phyloP scores from a whole-genome alignment of 2,888 invertebrate species.

The Ischnura elegans region DNA sequence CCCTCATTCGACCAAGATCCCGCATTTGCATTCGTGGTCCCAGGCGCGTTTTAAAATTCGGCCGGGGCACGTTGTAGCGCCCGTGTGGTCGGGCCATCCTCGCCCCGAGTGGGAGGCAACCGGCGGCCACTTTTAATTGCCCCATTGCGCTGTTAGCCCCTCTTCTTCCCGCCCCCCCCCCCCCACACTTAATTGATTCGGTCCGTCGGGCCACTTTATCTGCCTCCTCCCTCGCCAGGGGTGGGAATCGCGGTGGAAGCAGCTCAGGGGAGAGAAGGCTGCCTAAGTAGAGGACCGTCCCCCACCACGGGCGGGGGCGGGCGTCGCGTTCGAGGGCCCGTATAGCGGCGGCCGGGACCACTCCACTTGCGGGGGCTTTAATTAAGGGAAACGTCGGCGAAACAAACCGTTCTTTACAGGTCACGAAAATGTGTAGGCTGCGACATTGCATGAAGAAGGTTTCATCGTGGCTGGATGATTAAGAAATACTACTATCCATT shows the following conservation, averaged over 20 bases:
- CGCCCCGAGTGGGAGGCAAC: not conserved
- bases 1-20: too few relatives aligned
- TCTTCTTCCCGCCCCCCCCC: not conserved
- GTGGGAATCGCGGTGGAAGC: not conserved
- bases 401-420: not conserved
- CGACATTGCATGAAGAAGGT: not conserved
- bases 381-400: not conserved
- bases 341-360: not conserved
- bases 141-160: slow-evolving; percentile 10
- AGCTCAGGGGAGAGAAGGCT: not conserved
- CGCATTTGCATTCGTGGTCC: too few relatives aligned
- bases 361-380: not conserved
- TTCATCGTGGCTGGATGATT: not conserved
- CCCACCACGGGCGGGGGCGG: too few relatives aligned
- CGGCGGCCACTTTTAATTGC: slow-evolving; percentile 22
- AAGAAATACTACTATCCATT: too few relatives aligned
- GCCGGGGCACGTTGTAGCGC: not conserved
- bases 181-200: slow-evolving; percentile 1
- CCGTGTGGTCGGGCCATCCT: not conserved
- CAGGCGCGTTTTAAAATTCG: not conserved
- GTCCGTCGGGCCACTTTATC: slow-evolving; percentile 26
- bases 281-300: not conserved
- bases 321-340: not conserved
- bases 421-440: not conserved
- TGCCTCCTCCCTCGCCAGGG: not conserved